These are phyloP conservation scores for Anoncus sp. DNA, from an alignment of 2,888 invertebrate genomes.

Conservation along the genomic window DNA sequence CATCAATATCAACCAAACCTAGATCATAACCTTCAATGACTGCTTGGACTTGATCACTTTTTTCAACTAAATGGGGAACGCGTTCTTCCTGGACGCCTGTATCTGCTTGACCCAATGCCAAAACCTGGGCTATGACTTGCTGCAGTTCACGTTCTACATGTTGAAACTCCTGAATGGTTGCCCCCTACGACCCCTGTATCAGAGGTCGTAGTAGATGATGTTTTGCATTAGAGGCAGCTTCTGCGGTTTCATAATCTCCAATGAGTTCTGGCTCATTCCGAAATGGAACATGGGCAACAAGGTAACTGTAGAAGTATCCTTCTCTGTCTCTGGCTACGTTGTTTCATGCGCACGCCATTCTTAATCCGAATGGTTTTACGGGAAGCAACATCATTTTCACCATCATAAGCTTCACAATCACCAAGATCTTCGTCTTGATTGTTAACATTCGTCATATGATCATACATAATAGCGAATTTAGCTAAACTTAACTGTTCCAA, in stretches of 20 bases:
- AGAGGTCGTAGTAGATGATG: background rate
- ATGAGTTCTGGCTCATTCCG: background rate
- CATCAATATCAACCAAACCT: conserved; percentile 12
- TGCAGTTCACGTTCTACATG: conserved; percentile 26
- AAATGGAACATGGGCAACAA: conserved; percentile 8
- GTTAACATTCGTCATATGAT: no score
- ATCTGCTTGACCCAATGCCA: conserved; percentile 6
- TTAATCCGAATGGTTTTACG: background rate
- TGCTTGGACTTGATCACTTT: conserved; percentile 23
- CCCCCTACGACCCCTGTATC: background rate
- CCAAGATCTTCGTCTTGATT: conserved; percentile 22
- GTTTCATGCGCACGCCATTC: conserved; percentile 9
- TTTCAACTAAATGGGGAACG: no score
- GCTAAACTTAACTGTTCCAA: no score
- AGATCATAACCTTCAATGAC: conserved; percentile 33
- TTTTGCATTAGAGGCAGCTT: conserved; percentile 7
- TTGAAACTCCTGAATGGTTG: background rate
- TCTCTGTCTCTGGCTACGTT: background rate
- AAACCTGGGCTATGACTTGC: conserved; percentile 26
- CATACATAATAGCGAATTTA: no score
- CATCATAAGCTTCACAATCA: conserved; percentile 35
- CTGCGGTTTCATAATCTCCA: background rate
- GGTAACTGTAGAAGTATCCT: conserved; percentile 5
- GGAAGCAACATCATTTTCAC: conserved; percentile 19
- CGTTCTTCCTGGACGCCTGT: background rate